phyloP scores from a whole-genome alignment of 2,888 invertebrate species.

The Amblyjoppa fuscipennis region DNA sequence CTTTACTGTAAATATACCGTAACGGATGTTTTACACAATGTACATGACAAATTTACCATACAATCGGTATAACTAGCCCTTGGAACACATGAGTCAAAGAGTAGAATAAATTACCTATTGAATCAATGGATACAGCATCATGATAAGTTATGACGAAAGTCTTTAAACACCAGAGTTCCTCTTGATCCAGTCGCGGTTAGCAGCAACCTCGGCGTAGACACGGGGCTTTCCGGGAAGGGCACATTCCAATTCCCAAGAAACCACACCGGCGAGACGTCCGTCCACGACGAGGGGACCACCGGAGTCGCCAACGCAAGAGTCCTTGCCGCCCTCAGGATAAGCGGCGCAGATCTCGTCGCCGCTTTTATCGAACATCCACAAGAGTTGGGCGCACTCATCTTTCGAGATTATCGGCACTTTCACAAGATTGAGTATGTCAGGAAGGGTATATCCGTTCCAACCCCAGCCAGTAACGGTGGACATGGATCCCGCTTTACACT shows the following conservation, averaged over 20 bases:
- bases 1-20: neutral
- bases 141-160: neutral
- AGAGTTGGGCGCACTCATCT: slow-evolving; percentile 83
- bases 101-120: neutral
- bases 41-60: neutral
- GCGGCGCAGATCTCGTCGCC: slow-evolving; percentile 87
- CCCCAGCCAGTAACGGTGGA: slow-evolving; percentile 77
- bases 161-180: slow-evolving; percentile 37
- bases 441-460: slow-evolving; percentile 19
- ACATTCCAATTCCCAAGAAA: slow-evolving; percentile 86
- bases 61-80: neutral
- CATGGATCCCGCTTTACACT: slow-evolving; percentile 63
- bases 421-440: slow-evolving; percentile 84
- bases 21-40: neutral
- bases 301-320: slow-evolving; percentile 75
- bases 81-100: neutral
- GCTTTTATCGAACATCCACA: slow-evolving; percentile 60
- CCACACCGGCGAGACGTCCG: slow-evolving; percentile 75
- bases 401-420: slow-evolving; percentile 87
- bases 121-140: neutral
- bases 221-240: slow-evolving; percentile 85
- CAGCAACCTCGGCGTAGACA: slow-evolving; percentile 86
- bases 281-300: slow-evolving; percentile 74
- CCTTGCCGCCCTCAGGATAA: slow-evolving; percentile 86
- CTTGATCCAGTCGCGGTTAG: slow-evolving; percentile 84